These are phyloP conservation scores for Polydrusus pterygomalis DNA, from an alignment of 2,888 invertebrate genomes.

Conservation along the genomic window DNA sequence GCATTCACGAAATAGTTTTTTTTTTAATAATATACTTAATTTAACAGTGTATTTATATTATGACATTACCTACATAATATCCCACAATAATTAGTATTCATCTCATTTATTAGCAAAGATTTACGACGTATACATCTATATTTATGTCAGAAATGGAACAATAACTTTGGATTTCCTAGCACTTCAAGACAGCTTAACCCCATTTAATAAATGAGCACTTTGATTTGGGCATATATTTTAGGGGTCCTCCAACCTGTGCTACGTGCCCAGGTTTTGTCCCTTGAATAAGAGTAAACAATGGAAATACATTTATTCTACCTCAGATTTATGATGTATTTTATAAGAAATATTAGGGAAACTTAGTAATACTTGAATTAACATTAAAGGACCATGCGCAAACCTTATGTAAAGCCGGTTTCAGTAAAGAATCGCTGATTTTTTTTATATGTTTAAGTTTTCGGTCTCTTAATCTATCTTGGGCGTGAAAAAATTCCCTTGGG, in stretches of 20 bases:
- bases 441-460: no score
- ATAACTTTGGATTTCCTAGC: constrained; percentile 5
- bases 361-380: neutral
- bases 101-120: constrained; percentile 21
- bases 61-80: no score
- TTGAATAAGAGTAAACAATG: neutral
- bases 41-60: no score
- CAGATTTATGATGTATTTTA: neutral
- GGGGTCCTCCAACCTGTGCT: constrained; percentile 14
- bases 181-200: neutral
- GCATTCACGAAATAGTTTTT: no score
- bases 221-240: constrained; percentile 17
- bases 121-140: neutral
- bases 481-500: no score
- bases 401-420: no score
- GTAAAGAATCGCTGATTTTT: no score
- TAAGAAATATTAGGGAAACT: neutral
- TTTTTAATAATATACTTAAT: no score
- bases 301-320: neutral
- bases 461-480: no score
- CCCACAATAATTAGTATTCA: neutral
- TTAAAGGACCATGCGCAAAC: no score
- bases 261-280: neutral
- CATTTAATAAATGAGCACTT: constrained; percentile 18
- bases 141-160: constrained; percentile 7